A percentile compares a stretch with the other conserved stretches of the same genome.
Conservation (phyloP, 2,888 invertebrate species). For the Hofmannophila pseudospretella region DNA sequence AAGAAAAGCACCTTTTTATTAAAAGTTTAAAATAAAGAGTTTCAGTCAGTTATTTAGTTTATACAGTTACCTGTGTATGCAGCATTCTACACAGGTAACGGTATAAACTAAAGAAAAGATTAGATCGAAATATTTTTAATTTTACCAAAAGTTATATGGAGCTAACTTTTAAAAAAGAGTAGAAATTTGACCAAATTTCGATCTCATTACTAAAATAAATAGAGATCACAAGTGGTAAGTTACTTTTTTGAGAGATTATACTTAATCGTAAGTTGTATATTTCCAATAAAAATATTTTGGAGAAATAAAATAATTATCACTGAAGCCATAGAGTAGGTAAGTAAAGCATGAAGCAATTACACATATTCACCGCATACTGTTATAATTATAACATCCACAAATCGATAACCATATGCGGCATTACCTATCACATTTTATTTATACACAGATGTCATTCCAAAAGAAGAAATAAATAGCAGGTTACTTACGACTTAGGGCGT, state of each 20-base stretch:
- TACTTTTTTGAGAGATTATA: no score
- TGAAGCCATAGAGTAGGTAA: constrained; percentile 20
- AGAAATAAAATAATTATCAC: constrained; percentile 20
- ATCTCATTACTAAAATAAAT: no score
- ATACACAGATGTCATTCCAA: constrained; percentile 10
- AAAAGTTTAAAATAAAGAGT: constrained; percentile 2
- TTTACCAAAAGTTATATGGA: no score
- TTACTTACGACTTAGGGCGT: constrained; percentile 55
- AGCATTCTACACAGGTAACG: no score
- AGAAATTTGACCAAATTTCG: no score
- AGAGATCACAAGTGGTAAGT: no score
- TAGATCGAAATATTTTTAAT: no score
- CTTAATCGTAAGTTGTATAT: no score
- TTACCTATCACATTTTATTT: constrained; percentile 27
- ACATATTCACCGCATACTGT: constrained; percentile 34
- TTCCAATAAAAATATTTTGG: constrained; percentile 10
- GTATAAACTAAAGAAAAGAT: no score
- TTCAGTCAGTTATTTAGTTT: no score
- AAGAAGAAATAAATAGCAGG: constrained; percentile 11
- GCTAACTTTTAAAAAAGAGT: no score
- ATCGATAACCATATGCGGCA: constrained; percentile 64
- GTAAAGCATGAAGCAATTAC: constrained; percentile 29
- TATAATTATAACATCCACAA: constrained; percentile 34
- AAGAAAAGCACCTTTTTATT: constrained; percentile 16
- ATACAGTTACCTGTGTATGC: no score